phyloP scores from a whole-genome alignment of 1,140 invertebrate genomes.

The Drosophila burlai region DNA sequence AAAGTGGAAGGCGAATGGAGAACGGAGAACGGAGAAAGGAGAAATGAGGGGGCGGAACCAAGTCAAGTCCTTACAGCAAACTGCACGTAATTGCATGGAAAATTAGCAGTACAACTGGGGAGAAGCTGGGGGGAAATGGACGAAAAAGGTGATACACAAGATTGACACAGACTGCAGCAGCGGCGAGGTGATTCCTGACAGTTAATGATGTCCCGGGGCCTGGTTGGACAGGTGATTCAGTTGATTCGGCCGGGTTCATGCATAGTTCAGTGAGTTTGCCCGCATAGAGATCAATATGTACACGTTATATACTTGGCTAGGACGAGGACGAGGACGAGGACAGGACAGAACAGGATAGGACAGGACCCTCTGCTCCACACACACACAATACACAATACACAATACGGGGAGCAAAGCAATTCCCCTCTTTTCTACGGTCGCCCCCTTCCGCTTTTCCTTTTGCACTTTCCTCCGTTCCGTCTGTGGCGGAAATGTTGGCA shows the following conservation, averaged over 20 bases:
- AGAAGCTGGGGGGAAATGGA: neutral
- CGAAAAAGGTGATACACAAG: slow-evolving; percentile 3
- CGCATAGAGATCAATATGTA: slow-evolving; percentile 43
- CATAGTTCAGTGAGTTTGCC: slow-evolving; percentile 36
- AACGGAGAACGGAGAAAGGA: slow-evolving; percentile 5
- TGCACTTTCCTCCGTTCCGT: slow-evolving; percentile 47
- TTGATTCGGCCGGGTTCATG: slow-evolving; percentile 22
- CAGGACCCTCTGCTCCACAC: slow-evolving; percentile 1
- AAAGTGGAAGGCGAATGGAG: slow-evolving; percentile 25
- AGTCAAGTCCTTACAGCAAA: slow-evolving; percentile 20
- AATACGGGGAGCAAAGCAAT: neutral
- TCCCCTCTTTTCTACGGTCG: neutral
- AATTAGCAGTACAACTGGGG: slow-evolving; percentile 56
- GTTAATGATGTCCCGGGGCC: slow-evolving; percentile 44
- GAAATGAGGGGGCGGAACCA: neutral
- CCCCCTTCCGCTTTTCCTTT: slow-evolving; percentile 7
- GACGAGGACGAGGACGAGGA: neutral
- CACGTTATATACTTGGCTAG: neutral
- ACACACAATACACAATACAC: slow-evolving; percentile 15
- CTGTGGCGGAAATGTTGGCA: slow-evolving; percentile 74
- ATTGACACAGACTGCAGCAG: slow-evolving; percentile 12
- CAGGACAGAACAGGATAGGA: no score
- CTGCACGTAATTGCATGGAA: slow-evolving; percentile 72
- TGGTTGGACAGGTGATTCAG: slow-evolving; percentile 23
- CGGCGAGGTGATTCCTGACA: slow-evolving; percentile 10